Percentiles rank a stretch among this genome's conserved stretches.
Conservation (phyloP, 2,888 invertebrate genomes). For the Lagria hirta region DNA sequence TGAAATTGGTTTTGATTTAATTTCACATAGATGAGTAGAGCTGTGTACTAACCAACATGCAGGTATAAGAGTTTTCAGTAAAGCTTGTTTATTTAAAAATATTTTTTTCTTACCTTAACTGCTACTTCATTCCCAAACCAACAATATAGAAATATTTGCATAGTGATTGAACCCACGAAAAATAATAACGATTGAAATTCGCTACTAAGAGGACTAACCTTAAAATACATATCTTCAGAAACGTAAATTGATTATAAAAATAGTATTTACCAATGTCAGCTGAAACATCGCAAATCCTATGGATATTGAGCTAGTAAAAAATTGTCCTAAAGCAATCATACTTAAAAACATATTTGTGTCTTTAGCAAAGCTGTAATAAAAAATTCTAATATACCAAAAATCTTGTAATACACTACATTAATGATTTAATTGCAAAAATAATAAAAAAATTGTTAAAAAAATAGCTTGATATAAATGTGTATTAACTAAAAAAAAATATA, state of each 20-base stretch:
- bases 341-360: constrained; percentile 1
- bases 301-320: constrained; percentile 5
- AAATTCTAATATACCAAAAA: too few relatives aligned
- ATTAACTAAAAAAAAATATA: too few relatives aligned
- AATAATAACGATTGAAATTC: constrained; percentile 4
- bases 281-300: constrained; percentile 8
- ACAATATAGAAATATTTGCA: constrained; percentile 7
- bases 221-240: not conserved
- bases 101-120: constrained; percentile 10
- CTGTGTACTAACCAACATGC: too few relatives aligned
- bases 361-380: constrained; percentile 8
- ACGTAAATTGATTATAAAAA: constrained; percentile 2
- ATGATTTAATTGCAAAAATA: too few relatives aligned
- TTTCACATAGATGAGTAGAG: too few relatives aligned
- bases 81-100: too few relatives aligned
- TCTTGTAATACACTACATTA: too few relatives aligned
- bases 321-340: constrained; percentile 8
- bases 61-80: too few relatives aligned
- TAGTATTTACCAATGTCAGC: constrained; percentile 8
- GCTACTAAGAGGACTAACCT: constrained; percentile 4
- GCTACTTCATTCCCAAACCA: constrained; percentile 10
- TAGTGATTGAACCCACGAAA: not conserved
- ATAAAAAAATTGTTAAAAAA: too few relatives aligned
- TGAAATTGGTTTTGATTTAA: too few relatives aligned
- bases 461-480: too few relatives aligned